A percentile compares a stretch with the other conserved stretches of the same genome.
Evolutionary conservation across 2,113 vertebrate species (phyloP).

Genomic region (Dasypus novemcinctus): DNA sequence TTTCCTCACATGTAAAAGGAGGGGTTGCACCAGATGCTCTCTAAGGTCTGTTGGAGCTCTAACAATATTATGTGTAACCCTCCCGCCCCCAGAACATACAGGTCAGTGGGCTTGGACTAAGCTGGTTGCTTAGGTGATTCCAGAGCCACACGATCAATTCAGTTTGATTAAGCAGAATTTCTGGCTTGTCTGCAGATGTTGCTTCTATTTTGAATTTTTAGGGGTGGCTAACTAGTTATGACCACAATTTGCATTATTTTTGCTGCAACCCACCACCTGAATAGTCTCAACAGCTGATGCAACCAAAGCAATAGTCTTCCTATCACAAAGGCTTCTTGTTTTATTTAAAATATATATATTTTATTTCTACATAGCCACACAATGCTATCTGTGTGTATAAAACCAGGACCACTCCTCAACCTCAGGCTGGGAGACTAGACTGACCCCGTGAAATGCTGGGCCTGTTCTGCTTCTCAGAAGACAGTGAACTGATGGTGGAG

Average conservation of each 20-base stretch:
- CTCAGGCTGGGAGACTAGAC: neutral
- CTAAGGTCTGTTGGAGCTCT: neutral
- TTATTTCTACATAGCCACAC: neutral
- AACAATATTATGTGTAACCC: neutral
- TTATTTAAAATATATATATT: slow-evolving; percentile 25
- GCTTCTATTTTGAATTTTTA: slow-evolving; percentile 60
- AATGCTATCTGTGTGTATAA: neutral
- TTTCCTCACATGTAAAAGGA: neutral
- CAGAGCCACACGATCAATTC: neutral
- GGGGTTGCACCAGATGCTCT: neutral
- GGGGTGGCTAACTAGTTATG: slow-evolving; percentile 76
- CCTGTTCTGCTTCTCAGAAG: neutral
- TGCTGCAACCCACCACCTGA: slow-evolving; percentile 76
- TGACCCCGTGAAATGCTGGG: neutral
- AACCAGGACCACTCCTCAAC: too few relatives aligned
- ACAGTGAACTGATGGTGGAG: neutral
- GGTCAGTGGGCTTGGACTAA: neutral
- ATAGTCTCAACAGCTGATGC: slow-evolving; percentile 80
- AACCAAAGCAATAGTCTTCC: slow-evolving; percentile 72
- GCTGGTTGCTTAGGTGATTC: neutral
- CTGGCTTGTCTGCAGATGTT: slow-evolving; percentile 56
- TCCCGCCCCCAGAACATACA: neutral
- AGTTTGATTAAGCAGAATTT: neutral
- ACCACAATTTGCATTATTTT: slow-evolving; percentile 76
- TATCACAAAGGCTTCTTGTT: slow-evolving; percentile 59